phyloP scores from a whole-genome alignment of 2,797 vertebrate genomes.

The Thaleichthys pacificus region DNA sequence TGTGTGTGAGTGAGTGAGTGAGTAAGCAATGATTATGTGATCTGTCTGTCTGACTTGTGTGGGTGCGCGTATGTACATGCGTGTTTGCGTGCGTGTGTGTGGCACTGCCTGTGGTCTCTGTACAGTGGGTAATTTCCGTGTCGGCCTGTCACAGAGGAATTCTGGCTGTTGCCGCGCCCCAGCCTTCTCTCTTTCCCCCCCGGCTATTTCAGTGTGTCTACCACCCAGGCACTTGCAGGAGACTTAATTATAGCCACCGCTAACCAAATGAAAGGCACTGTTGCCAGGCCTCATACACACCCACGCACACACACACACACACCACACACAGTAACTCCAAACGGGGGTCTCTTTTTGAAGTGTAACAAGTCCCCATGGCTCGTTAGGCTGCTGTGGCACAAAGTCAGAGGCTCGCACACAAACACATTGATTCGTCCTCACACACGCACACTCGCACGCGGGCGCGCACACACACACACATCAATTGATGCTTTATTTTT shows the following conservation, averaged over 20 bases:
- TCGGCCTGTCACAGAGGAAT: constrained; percentile 40
- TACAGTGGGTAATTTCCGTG: constrained; percentile 43
- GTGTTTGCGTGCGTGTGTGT: not conserved
- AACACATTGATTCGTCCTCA: constrained; percentile 3
- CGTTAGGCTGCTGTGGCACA: not conserved
- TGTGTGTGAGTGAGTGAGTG: constrained; percentile 7
- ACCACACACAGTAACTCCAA: constrained; percentile 4
- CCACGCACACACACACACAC: not conserved
- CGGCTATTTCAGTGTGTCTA: constrained; percentile 32
- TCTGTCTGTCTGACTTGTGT: not conserved
- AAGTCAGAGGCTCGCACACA: no score
- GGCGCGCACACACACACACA: not conserved
- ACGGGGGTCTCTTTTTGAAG: constrained; percentile 8
- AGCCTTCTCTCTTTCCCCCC: not conserved
- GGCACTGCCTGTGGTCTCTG: constrained; percentile 33
- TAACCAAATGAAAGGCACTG: constrained; percentile 19
- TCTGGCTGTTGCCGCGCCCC: constrained; percentile 33
- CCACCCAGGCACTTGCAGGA: constrained; percentile 36
- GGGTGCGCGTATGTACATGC: constrained; percentile 23
- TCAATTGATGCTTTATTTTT: no score
- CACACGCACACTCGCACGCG: not conserved
- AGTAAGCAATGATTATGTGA: no score
- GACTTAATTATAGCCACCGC: constrained; percentile 40
- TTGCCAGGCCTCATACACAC: constrained; percentile 14
- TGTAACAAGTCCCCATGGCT: not conserved